phyloP scores from a whole-genome alignment of 2,888 invertebrate species.

The Atethmia centrago region DNA sequence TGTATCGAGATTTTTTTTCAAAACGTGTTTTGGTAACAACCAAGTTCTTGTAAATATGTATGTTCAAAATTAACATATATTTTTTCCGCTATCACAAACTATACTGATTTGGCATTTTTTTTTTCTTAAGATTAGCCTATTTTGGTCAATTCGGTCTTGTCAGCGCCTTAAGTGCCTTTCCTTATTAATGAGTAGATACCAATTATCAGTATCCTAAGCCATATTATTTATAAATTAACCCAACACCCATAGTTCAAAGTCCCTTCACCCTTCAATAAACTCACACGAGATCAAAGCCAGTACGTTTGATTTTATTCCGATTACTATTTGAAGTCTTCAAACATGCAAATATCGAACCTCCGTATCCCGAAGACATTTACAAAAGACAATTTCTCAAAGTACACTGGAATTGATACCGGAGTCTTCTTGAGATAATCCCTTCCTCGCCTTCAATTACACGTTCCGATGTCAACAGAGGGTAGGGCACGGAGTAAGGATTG shows the following conservation, averaged over 20 bases:
- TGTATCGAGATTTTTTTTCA: too few species aligned
- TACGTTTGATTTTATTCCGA: conserved; percentile 38
- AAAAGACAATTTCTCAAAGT: conserved; percentile 60
- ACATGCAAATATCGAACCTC: conserved; percentile 41
- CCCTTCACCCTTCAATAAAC: conserved; percentile 19
- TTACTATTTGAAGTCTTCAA: conserved; percentile 27
- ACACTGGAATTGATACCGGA: conserved; percentile 62
- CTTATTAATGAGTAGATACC: too few species aligned
- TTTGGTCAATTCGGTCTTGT: too few species aligned
- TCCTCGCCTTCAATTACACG: conserved; percentile 68
- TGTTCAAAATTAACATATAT: too few species aligned
- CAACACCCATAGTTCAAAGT: conserved; percentile 11
- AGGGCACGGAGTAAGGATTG: neutral
- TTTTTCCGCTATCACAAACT: too few species aligned
- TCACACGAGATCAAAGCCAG: conserved; percentile 36
- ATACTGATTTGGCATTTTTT: too few species aligned
- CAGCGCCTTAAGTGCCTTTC: too few species aligned
- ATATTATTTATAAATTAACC: conserved; percentile 12
- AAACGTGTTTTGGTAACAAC: too few species aligned
- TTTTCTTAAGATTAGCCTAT: too few species aligned
- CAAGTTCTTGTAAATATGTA: too few species aligned
- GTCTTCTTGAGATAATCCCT: conserved; percentile 64
- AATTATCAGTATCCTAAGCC: neutral
- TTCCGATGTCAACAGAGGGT: conserved; percentile 56
- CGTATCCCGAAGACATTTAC: conserved; percentile 43